Base-by-base conservation (phyloP, 2,113 vertebrate genomes). In the Otis tarda region DNA sequence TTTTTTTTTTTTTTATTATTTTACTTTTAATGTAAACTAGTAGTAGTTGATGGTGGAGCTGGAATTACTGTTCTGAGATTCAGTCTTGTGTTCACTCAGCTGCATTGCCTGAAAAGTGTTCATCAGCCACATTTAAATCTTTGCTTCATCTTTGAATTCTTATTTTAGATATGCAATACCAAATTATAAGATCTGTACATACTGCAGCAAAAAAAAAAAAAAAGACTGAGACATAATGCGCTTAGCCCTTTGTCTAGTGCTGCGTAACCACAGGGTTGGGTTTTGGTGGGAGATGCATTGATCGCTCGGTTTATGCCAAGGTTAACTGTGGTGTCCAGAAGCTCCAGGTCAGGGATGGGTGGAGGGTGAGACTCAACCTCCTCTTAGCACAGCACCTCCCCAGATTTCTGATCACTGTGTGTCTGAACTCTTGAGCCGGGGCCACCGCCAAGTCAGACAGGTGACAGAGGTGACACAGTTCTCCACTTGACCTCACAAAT, bases 271-370 rank as follows among this genome's bases (percentile, higher is more conserved):
- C 10, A 4, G 59, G 35, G 33, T 2, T 56, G 39, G 12, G 64
- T 53, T 81, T 43, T 0, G 4, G 12, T 33, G 56, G 50, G 27
- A 22, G 64, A 22, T 6, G n/a, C 1, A 4, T 8, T 2, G 24
- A 2, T 35, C 25, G 20, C 33, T 15, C 21, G 0, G 8, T 27
- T 81, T 10, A 27, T 24, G 56, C 31, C 21, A 12, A 57, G 5
- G 12, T 56, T 87, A 37, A 64, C 45, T 2, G 1, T 11, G 24
- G 3, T 14, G 33, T 25, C 50, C 64, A 28, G 18, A 43, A 31
- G 21, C 52, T 39, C 15, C 24, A 21, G 31, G 14, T 37, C 27
- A 8, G n/a, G 70, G 57, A 53, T 71, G 37, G n/a, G 15, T 28
- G 63, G 25, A 71, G 23, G 57, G 25, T 37, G 52, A 25, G 7